These are phyloP conservation scores for Thecocarcelia acutangulata DNA, from an alignment of 2,888 invertebrate species.

Conservation along the genomic window DNA sequence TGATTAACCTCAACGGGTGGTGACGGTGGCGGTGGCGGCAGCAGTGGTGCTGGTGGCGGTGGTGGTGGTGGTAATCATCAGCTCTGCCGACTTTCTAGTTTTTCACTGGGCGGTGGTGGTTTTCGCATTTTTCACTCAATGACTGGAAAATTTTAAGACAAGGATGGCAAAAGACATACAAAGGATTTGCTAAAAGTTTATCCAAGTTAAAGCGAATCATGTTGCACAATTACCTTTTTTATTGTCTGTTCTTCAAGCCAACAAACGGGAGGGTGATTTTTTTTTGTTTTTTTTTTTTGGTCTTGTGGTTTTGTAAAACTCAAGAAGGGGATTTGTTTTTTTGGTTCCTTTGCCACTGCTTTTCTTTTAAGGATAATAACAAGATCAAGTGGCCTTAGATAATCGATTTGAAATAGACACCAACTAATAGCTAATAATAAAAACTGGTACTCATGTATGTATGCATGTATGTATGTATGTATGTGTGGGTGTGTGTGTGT, in stretches of 20 bases:
- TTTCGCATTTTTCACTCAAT: constrained; percentile 9
- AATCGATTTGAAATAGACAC: constrained; percentile 76
- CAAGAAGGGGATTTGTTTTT: constrained; percentile 5
- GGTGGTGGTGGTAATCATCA: constrained; percentile 23
- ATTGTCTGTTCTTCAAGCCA: background rate
- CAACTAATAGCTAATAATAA: background rate
- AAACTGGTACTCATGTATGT: constrained; percentile 4
- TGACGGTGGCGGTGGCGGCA: too few species aligned
- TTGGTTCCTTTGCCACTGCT: background rate
- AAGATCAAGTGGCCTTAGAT: constrained; percentile 80
- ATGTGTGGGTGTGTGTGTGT: too few species aligned
- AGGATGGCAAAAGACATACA: constrained; percentile 31
- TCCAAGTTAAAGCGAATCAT: constrained; percentile 60
- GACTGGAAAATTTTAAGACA: constrained; percentile 35
- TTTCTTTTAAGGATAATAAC: constrained; percentile 72
- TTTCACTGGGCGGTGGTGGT: constrained; percentile 18
- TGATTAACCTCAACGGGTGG: constrained; percentile 68
- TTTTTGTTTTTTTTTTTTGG: too few species aligned
- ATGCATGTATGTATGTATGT: too few species aligned
- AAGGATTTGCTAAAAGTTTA: constrained; percentile 32
- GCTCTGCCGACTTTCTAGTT: constrained; percentile 1
- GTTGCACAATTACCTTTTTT: constrained; percentile 57
- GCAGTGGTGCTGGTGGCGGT: too few species aligned
- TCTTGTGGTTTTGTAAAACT: constrained; percentile 2
- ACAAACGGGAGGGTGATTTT: constrained; percentile 10